phyloP scores from a whole-genome alignment of 64 coral and sea anemone species.

The Porites lutea region DNA sequence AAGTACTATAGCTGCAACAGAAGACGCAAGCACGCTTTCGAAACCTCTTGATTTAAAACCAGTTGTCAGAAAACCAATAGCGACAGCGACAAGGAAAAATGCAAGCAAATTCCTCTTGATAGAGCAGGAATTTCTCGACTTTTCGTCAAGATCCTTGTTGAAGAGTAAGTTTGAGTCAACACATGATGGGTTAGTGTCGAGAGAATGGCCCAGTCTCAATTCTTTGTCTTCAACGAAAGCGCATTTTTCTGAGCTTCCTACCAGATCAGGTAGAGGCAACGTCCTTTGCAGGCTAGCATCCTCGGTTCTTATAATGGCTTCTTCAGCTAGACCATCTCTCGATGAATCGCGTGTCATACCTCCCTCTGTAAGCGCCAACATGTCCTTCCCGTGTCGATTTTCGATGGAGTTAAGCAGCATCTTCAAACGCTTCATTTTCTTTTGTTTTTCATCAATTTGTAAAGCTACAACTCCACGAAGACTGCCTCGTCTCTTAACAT shows the following conservation, averaged over 20 bases:
- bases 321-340: neutral
- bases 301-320: neutral
- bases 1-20: neutral
- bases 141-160: neutral
- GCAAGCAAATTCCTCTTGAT: neutral
- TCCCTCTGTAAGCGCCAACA: neutral
- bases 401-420: slow-evolving; percentile 24
- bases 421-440: slow-evolving; percentile 47
- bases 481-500: slow-evolving; percentile 30
- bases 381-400: slow-evolving; percentile 22
- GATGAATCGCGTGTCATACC: neutral
- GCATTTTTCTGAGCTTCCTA: neutral
- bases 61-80: neutral
- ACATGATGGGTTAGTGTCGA: neutral
- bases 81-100: neutral
- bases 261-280: slow-evolving; percentile 43
- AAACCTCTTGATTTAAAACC: neutral
- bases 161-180: neutral
- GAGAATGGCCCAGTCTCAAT: neutral
- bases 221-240: neutral
- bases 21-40: neutral
- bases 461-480: slow-evolving; percentile 24
- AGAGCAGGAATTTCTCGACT: neutral
- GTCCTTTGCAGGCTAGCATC: neutral
- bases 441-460: slow-evolving; percentile 68